Percentiles rank a stretch among this genome's conserved stretches.
phyloP scores from a whole-genome alignment of 2,797 vertebrate species.

The Silurus lanzhouensis region DNA sequence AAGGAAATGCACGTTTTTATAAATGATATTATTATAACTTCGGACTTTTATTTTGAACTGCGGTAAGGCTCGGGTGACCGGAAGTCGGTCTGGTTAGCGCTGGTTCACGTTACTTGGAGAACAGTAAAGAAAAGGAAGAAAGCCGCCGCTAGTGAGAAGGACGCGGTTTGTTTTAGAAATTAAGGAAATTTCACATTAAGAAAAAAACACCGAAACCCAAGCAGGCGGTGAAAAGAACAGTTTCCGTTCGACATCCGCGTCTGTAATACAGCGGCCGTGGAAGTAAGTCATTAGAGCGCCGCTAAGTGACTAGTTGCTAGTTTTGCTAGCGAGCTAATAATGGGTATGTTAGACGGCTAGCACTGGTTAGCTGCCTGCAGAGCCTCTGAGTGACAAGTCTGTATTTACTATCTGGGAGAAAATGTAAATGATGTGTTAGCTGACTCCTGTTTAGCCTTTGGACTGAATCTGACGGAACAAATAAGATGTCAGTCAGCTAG shows the following conservation, averaged over 20 bases:
- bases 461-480: not conserved
- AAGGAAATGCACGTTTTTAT: not conserved
- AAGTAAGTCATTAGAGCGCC: conserved; percentile 33
- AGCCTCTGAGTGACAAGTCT: not conserved
- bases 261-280: conserved; percentile 19
- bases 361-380: not conserved
- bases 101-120: conserved; percentile 57
- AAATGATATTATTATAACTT: not conserved
- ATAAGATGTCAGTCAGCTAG: conserved; percentile 16
- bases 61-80: conserved; percentile 36
- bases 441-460: not conserved
- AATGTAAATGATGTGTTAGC: not conserved
- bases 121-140: conserved; percentile 55
- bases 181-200: not conserved
- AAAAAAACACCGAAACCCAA: not conserved
- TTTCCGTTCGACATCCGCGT: not conserved
- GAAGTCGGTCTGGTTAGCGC: conserved; percentile 49
- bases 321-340: conserved; percentile 11
- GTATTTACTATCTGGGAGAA: not conserved
- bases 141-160: conserved; percentile 12
- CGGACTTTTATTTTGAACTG: conserved; percentile 54
- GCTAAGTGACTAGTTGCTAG: conserved; percentile 24
- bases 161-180: not conserved
- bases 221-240: not conserved
- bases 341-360: not conserved